Evolutionary conservation across 2,113 vertebrate species (phyloP), one percentile per base, ranked within the genome.

Genomic region (Thalassarche chlororhynchos): DNA sequence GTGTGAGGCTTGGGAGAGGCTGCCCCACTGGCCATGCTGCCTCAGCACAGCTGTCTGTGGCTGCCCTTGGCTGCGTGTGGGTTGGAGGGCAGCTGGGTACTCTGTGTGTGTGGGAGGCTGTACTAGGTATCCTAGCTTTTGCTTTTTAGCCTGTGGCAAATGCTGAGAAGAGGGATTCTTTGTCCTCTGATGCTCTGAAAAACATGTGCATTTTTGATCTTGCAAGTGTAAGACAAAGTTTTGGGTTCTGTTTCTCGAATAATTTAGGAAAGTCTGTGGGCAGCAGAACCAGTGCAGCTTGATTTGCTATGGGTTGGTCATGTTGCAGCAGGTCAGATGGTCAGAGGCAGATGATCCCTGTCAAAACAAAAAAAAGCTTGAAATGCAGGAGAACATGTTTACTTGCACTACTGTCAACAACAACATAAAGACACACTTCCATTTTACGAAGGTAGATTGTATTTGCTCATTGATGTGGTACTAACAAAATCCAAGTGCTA

Each of bases 11-110:
- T 12, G 6, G 42, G n/a, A 44, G 55, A 49, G 55, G 49, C n/a
- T 34, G n/a, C 12, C n/a, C 18, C 8, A 9, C 12, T 0, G 4
- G 9, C 18, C 0, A 0, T 4, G 1, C 17, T 5, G 28, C 23
- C 36, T 29, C 4, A 2, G 25, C 40, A n/a, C n/a, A 20, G 18
- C 31, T 36, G 6, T 11, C 36, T 49, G 6, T 5, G 14, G 24
- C 34, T 40, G 34, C 17, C 20, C 20, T 47, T 42, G 40, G 29
- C 40, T 13, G 17, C 5, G 0, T 5, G 8, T 24, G 26, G 5
- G 21, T 46, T n/a, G 52, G 20, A 36, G 40, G 19, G 25, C 52
- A 61, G 20, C 25, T 38, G 46, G n/a, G 40, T 42, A 17, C 34
- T 3, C 0, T 7, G 10, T 7, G 9, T 9, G 18, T 4, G 36